A percentile compares a stretch with the other conserved stretches of the same genome.
Conservation (phyloP, 2,888 invertebrate species). For the Tridacna crocea region DNA sequence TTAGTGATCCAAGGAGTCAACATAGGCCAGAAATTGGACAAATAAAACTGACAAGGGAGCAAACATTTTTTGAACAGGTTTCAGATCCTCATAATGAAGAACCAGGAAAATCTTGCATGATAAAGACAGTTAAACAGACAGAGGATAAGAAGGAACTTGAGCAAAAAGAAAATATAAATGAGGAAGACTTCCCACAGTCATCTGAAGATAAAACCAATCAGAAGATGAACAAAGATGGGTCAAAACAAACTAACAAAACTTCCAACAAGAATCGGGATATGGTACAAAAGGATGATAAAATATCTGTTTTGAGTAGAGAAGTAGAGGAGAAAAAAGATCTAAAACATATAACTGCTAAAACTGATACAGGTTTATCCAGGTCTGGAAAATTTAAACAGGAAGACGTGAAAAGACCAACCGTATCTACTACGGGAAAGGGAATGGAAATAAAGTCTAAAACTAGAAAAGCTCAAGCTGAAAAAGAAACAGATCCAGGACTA, state of each 20-base stretch:
- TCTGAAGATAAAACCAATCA: too few species aligned
- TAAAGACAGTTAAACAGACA: not conserved
- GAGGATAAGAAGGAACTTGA: not conserved
- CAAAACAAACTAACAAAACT: too few species aligned
- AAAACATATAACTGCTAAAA: constrained; percentile 10
- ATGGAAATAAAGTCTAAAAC: not conserved
- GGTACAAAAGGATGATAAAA: too few species aligned
- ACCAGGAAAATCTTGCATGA: not conserved
- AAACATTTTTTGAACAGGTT: constrained; percentile 19
- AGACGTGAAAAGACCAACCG: not conserved
- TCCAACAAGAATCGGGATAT: too few species aligned
- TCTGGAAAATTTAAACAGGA: not conserved
- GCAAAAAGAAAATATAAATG: not conserved
- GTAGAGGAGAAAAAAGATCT: constrained; percentile 12
- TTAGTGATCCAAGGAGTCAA: not conserved
- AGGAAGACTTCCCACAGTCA: not conserved
- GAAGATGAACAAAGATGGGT: too few species aligned
- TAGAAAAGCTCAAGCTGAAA: not conserved
- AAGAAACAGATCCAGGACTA: not conserved
- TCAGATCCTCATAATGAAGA: not conserved
- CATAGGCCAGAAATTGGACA: not conserved
- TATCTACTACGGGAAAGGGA: not conserved
- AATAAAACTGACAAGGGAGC: constrained; percentile 19
- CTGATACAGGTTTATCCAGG: constrained; percentile 7
- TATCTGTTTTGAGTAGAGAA: not conserved